These are phyloP conservation scores for Leptestheria dahalacensis DNA, from an alignment of 1,140 invertebrate genomes.

Conservation along the genomic window DNA sequence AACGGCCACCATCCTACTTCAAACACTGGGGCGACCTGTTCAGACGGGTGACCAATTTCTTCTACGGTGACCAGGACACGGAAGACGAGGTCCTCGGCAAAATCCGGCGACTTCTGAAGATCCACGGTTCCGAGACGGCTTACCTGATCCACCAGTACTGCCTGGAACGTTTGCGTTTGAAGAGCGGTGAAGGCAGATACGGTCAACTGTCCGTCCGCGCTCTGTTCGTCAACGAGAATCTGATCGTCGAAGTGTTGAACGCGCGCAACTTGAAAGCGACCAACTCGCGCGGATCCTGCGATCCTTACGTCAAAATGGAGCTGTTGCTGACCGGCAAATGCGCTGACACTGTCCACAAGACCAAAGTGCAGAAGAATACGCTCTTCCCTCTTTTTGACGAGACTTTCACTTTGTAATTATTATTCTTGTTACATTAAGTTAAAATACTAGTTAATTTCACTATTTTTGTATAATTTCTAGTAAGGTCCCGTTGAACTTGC, in stretches of 20 bases:
- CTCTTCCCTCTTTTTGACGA: constrained; percentile 89
- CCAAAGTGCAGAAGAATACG: constrained; percentile 80
- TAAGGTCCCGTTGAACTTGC: constrained; percentile 54
- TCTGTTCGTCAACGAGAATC: constrained; percentile 44
- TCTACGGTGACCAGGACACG: constrained; percentile 38
- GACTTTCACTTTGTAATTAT: constrained; percentile 73
- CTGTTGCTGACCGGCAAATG: background rate
- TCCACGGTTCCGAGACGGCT: constrained; percentile 71
- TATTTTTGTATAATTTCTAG: constrained; percentile 36
- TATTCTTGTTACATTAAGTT: constrained; percentile 6
- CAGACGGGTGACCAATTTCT: constrained; percentile 67
- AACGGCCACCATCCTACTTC: constrained; percentile 71
- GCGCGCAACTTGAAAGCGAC: constrained; percentile 72
- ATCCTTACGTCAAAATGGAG: constrained; percentile 11
- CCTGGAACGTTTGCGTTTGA: constrained; percentile 43
- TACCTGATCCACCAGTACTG: constrained; percentile 75
- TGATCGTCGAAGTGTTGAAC: constrained; percentile 66
- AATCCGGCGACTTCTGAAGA: constrained; percentile 37
- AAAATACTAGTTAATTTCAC: background rate
- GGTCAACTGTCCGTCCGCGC: constrained; percentile 52
- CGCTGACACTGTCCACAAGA: constrained; percentile 32
- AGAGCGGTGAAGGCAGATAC: constrained; percentile 25
- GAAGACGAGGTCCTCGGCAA: constrained; percentile 30
- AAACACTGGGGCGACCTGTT: constrained; percentile 72
- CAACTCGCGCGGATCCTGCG: constrained; percentile 63